These are phyloP conservation scores for Acanthosepion pharaonis DNA, from an alignment of 2,888 invertebrate genomes.

Conservation along the genomic window DNA sequence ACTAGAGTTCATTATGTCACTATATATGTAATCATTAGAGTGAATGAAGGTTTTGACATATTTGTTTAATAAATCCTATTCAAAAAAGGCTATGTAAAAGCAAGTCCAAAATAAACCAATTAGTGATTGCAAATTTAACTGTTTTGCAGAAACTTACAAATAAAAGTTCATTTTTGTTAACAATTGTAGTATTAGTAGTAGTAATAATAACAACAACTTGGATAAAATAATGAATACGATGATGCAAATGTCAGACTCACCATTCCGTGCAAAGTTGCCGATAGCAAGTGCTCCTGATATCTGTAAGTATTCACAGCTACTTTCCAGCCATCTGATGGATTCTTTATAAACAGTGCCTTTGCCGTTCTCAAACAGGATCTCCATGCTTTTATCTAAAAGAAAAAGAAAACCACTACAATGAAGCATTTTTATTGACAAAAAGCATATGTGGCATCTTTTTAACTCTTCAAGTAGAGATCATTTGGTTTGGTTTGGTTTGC, in stretches of 20 bases:
- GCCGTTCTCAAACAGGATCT: slow-evolving; percentile 84
- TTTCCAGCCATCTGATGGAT: slow-evolving; percentile 84
- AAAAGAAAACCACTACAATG: neutral
- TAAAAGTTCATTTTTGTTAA: no score
- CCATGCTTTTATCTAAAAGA: slow-evolving; percentile 87
- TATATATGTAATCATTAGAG: no score
- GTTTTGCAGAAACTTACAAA: no score
- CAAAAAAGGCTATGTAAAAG: no score
- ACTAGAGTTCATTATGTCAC: no score
- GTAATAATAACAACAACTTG: no score
- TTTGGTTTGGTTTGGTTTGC: neutral
- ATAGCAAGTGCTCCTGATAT: slow-evolving; percentile 89
- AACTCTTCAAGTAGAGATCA: neutral
- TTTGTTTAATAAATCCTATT: no score
- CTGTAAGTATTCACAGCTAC: slow-evolving; percentile 82
- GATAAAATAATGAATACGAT: neutral
- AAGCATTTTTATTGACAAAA: slow-evolving; percentile 17
- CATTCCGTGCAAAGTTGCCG: slow-evolving; percentile 90
- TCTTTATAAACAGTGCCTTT: slow-evolving; percentile 83
- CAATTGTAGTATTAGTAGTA: no score
- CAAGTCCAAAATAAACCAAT: no score
- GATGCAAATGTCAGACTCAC: slow-evolving; percentile 60
- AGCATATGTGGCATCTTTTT: neutral
- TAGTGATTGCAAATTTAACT: no score
- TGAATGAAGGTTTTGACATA: no score